phyloP scores from a whole-genome alignment of 2,113 vertebrate species.

The Carassius gibelio region DNA sequence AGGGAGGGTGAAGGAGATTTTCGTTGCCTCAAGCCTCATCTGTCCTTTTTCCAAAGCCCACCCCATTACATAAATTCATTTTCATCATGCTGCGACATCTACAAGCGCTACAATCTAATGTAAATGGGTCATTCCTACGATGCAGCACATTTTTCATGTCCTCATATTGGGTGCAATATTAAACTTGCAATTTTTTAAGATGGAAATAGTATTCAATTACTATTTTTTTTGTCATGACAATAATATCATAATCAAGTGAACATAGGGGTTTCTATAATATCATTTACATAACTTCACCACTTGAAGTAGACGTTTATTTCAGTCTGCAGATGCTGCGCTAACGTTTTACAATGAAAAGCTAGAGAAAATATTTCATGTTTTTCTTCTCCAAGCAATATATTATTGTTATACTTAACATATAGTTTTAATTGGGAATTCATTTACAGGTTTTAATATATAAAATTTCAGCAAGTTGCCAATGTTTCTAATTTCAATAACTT shows the following conservation, averaged over 20 bases:
- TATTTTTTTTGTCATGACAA: background rate
- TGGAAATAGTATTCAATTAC: background rate
- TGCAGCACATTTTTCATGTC: background rate
- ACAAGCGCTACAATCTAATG: background rate
- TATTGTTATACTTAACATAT: background rate
- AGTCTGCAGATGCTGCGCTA: background rate
- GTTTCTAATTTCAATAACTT: background rate
- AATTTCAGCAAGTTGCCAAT: background rate
- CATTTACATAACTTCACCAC: background rate
- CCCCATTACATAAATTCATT: conserved; percentile 2
- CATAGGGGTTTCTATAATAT: background rate
- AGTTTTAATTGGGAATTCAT: no score
- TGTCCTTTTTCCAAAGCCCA: conserved; percentile 21
- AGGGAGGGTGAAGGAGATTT: conserved; percentile 8
- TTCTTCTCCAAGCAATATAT: background rate
- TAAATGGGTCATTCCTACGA: conserved; percentile 3
- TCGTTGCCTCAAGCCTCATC: conserved; percentile 11
- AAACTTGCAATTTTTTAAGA: background rate
- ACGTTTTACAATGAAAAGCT: background rate
- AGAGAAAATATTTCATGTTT: background rate
- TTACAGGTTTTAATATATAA: no score
- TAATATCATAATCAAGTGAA: background rate
- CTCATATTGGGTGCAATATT: background rate
- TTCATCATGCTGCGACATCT: conserved; percentile 25
- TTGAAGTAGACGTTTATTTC: background rate